phyloP scores from a whole-genome alignment of 2,113 vertebrate genomes.

The Cottus gobio region DNA sequence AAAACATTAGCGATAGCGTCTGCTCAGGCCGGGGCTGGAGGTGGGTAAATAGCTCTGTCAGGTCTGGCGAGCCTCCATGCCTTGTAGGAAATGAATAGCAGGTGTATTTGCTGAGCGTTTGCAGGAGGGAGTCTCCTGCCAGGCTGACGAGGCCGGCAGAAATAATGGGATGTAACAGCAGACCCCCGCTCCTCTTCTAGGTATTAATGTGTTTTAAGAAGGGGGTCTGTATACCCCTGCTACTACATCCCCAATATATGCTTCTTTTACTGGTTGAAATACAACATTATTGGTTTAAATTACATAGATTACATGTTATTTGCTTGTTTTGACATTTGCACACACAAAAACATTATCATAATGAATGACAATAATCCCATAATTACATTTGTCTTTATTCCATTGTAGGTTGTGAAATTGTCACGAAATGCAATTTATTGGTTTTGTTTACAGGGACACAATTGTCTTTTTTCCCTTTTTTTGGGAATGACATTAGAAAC shows the following conservation, averaged over 20 bases:
- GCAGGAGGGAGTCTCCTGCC: slow-evolving; percentile 74
- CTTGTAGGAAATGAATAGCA: slow-evolving; percentile 80
- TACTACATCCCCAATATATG: neutral
- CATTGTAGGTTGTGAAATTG: slow-evolving; percentile 1
- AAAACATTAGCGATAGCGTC: slow-evolving; percentile 81
- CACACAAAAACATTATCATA: slow-evolving; percentile 3
- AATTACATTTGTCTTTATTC: slow-evolving; percentile 32
- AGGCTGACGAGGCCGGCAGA: slow-evolving; percentile 62
- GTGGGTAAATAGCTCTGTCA: slow-evolving; percentile 83
- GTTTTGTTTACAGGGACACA: too few relatives aligned
- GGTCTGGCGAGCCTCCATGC: slow-evolving; percentile 72
- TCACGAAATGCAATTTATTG: too few relatives aligned
- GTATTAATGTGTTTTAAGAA: slow-evolving; percentile 25
- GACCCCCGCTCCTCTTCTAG: slow-evolving; percentile 6
- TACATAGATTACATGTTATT: neutral
- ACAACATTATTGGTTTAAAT: neutral
- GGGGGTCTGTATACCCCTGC: neutral
- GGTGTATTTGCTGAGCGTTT: slow-evolving; percentile 79
- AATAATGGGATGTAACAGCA: slow-evolving; percentile 60
- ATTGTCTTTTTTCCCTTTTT: too few relatives aligned
- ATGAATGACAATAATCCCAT: slow-evolving; percentile 26
- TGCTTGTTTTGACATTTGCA: slow-evolving; percentile 13
- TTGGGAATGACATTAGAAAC: too few relatives aligned
- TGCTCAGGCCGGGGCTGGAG: slow-evolving; percentile 65
- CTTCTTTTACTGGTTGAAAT: neutral